These are phyloP conservation scores for Eilema sororculum DNA, from an alignment of 2,888 invertebrate species.

Conservation along the genomic window DNA sequence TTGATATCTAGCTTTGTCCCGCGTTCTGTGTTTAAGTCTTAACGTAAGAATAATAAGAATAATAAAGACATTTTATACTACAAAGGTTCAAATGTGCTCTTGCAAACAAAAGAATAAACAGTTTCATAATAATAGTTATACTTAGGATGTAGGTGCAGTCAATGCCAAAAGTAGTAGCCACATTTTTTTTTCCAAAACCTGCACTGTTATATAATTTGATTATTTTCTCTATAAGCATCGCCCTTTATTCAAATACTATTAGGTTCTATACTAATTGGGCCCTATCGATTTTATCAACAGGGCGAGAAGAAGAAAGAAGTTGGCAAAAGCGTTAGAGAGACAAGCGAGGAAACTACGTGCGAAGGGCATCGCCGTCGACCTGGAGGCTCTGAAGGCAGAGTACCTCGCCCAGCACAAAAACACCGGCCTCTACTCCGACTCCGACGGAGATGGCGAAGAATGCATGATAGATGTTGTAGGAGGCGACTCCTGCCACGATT, in stretches of 20 bases:
- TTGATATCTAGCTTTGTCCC: slow-evolving; percentile 11
- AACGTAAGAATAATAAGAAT: too few relatives aligned
- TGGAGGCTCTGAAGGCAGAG: slow-evolving; percentile 94
- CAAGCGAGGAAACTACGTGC: slow-evolving; percentile 97
- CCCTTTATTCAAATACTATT: slow-evolving; percentile 44
- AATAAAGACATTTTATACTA: too few relatives aligned
- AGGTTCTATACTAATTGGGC: slow-evolving; percentile 86
- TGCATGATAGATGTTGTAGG: slow-evolving; percentile 96
- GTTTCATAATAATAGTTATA: too few relatives aligned
- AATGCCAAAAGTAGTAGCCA: too few relatives aligned
- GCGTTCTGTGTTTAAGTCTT: too few relatives aligned
- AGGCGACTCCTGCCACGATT: slow-evolving; percentile 91
- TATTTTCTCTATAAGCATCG: not conserved
- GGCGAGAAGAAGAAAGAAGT: slow-evolving; percentile 95
- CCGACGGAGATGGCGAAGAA: slow-evolving; percentile 88
- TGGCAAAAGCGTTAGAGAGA: slow-evolving; percentile 96
- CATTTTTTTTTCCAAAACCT: too few relatives aligned
- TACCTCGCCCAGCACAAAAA: slow-evolving; percentile 93
- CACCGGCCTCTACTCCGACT: slow-evolving; percentile 87
- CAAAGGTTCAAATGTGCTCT: too few relatives aligned
- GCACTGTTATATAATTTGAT: too few relatives aligned
- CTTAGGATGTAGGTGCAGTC: too few relatives aligned
- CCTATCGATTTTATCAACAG: slow-evolving; percentile 85
- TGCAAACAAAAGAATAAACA: too few relatives aligned
- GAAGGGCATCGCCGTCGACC: slow-evolving; percentile 95